Evolutionary conservation across 2,113 vertebrate genomes (phyloP).

Genomic region (Eudyptes chrysolophus): DNA sequence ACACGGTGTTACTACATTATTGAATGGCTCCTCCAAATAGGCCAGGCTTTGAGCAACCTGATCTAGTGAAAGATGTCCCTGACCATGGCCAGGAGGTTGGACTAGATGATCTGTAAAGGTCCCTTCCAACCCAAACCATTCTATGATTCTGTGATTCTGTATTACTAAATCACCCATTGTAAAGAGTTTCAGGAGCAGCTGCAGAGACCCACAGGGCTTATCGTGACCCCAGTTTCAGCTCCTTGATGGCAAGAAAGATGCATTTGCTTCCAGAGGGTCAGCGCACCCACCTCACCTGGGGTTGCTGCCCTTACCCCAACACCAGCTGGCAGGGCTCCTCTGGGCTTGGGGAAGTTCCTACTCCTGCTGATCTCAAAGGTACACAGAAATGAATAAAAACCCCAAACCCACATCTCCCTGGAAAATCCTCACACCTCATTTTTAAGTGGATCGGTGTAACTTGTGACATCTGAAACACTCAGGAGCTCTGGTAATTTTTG

Average conservation of each 20-base stretch:
- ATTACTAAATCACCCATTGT: not conserved
- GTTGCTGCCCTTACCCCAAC: not conserved
- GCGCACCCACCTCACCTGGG: not conserved
- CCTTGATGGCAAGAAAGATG: not conserved
- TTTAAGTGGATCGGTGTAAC: not conserved
- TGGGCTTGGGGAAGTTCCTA: not conserved
- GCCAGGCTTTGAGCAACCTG: not conserved
- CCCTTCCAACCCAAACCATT: not conserved
- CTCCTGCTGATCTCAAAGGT: not conserved
- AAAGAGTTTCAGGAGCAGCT: not conserved
- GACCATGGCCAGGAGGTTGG: rapidly evolving
- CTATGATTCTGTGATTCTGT: not conserved
- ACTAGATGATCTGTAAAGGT: not conserved
- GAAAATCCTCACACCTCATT: not conserved
- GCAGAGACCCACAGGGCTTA: not conserved
- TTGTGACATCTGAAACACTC: not conserved
- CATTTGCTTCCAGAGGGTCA: not conserved
- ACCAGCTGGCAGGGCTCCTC: rapidly evolving
- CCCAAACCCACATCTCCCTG: not conserved
- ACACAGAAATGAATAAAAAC: not conserved
- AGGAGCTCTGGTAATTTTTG: not conserved
- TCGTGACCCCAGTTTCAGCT: not conserved
- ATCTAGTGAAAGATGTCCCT: not conserved
- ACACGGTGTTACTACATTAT: not conserved
- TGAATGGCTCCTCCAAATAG: not conserved